Conservation (phyloP, 2,797 vertebrate genomes). For the Adrianichthys oophorus region DNA sequence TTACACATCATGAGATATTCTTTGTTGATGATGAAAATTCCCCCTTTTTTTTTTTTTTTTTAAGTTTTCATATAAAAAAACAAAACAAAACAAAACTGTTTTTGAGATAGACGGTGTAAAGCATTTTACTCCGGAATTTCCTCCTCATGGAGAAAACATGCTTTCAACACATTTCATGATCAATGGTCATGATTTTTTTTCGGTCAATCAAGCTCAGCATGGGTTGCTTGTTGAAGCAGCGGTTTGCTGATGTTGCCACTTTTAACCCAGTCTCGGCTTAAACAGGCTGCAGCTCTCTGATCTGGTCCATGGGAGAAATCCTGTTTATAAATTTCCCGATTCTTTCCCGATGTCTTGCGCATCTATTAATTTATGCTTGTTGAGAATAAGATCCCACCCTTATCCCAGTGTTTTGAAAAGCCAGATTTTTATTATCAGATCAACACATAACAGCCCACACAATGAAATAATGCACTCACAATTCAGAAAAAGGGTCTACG, state of each 20-base stretch:
- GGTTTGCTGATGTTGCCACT: neutral
- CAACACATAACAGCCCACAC: conserved; percentile 32
- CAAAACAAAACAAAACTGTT: neutral
- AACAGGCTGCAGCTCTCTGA: neutral
- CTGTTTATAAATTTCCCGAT: conserved; percentile 2
- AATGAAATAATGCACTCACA: conserved; percentile 48
- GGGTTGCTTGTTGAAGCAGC: neutral
- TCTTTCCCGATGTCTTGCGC: conserved; percentile 3
- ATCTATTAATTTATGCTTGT: conserved; percentile 1
- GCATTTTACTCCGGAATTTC: neutral
- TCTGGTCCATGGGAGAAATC: neutral
- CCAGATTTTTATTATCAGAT: conserved; percentile 35
- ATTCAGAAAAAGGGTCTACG: conserved; percentile 23
- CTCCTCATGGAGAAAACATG: neutral
- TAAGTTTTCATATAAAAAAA: too few species aligned
- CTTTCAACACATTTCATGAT: neutral
- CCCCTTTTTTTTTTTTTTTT: too few species aligned
- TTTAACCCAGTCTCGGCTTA: neutral
- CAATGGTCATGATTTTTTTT: neutral
- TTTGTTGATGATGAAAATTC: too few species aligned
- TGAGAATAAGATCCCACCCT: conserved; percentile 11
- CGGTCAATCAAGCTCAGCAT: neutral
- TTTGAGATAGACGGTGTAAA: neutral
- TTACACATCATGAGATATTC: too few species aligned
- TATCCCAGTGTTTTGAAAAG: conserved; percentile 26